Evolutionary conservation across 35 echinoderm and acorn worm genomes (phyloP), one percentile per base, ranked within the genome.

Genomic region (Ptychodera flava): DNA sequence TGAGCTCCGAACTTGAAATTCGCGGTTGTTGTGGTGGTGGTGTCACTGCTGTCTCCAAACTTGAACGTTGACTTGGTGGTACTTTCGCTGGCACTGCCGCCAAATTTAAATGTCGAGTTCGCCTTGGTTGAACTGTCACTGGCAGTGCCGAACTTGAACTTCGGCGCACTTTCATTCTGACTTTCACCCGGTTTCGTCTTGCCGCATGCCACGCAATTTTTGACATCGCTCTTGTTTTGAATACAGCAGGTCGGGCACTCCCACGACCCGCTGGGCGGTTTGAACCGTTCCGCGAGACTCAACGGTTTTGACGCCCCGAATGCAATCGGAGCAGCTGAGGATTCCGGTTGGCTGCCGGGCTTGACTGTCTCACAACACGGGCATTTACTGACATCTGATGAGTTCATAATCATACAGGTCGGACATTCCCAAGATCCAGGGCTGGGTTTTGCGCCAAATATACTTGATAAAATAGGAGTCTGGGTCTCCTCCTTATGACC

Each of bases 261-360:
- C 95, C 92, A 93, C 28, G 92, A 87, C 35, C 89, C 92, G 27
- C 77, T 31, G 0, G 87, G 52, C 0, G 92, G 92, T 78, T 94
- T 98, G 86, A 94, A 94, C 78, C 92, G 81, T 32, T 92, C 94
- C 29, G 81, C 87, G 16, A 89, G 84, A 16, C 85, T 37, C 36
- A 52, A 33, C 1, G 34, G 38, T 1, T 77, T 86, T 33, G 78
- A 64, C 6, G 45, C 22, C 22, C 45, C 45, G 22, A 64, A 64
- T 64, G 45, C 22, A n/a, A n/a, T n/a, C n/a, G n/a, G n/a, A n/a
- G n/a, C n/a, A 12, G 45, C 6, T 64, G 45, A 64, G 6, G 45
- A 64, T 6, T 6, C 22, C 45, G 6, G 45, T 64, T 12, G 6
- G 35, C 10, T 28, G 30, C 38, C 38, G 12, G 90, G 90, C 37